phyloP scores from a whole-genome alignment of 1,140 invertebrate species.

The Euwallacea fornicatus region DNA sequence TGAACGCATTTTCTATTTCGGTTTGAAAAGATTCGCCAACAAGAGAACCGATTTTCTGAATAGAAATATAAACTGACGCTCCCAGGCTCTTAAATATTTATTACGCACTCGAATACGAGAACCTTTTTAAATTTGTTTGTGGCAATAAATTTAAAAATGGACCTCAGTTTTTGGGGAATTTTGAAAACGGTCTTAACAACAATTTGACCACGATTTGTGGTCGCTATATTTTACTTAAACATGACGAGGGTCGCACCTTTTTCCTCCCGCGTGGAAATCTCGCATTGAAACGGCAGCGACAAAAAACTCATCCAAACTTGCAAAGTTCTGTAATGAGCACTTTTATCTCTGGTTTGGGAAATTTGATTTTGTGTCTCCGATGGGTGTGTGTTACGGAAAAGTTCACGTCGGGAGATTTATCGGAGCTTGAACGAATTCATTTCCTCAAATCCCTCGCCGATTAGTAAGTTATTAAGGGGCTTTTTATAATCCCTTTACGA shows the following conservation, averaged over 20 bases:
- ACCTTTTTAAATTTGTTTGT: background rate
- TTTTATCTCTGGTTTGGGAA: background rate
- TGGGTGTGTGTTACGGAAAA: too few relatives aligned
- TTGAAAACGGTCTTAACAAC: background rate
- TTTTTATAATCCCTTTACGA: too few relatives aligned
- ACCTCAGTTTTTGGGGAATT: too few relatives aligned
- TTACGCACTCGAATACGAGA: background rate
- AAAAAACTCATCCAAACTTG: background rate
- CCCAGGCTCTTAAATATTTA: slow-evolving; percentile 18
- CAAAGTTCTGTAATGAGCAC: background rate
- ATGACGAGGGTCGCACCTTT: background rate
- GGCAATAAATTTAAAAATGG: background rate
- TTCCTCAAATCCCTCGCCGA: too few relatives aligned
- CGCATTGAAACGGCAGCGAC: background rate
- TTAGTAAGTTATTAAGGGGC: too few relatives aligned
- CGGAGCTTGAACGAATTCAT: too few relatives aligned
- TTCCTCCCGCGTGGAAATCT: background rate
- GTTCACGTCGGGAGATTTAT: too few relatives aligned
- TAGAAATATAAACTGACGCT: slow-evolving; percentile 16
- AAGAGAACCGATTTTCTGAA: slow-evolving; percentile 12
- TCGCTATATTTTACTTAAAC: background rate
- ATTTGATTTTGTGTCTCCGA: background rate
- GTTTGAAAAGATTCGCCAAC: slow-evolving; percentile 19
- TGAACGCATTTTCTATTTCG: slow-evolving; percentile 27
- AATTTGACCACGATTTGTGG: background rate